Evolutionary conservation across 2,888 invertebrate genomes (phyloP), one percentile per base, ranked within the genome.

Genomic region (Seira ritae): DNA sequence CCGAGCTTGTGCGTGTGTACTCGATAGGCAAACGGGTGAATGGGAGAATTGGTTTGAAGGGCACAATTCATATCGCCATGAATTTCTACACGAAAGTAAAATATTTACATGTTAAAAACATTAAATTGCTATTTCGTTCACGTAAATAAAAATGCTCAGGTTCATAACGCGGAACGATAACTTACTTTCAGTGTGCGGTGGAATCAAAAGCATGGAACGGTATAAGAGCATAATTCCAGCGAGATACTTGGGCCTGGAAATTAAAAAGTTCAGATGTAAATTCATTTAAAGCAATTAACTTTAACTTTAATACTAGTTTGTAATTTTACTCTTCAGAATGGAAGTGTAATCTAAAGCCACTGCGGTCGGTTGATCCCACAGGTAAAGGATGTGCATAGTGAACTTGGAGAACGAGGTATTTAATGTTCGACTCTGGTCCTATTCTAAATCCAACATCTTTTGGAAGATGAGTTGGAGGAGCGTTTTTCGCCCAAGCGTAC

Each of bases 401-500:
- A 17, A 92, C 91, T 90, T 93, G 93, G 1, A 93, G 89, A 1
- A 93, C 92, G 20, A 93, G 89, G 89, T 92, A 92, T 65, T 91
- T 90, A 70, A 92, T 91, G 20, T 91, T 91, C 0, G 91, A 91
- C 20, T 91, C 90, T 3, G 91, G 91, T 6, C 93, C 93, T 4
- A 93, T 90, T 42, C 92, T 90, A 89, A 93, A 93, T 10, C 92
- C 93, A 19, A 93, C 93, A 87, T 91, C 91, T 90, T 89, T 46
- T 78, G 93, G 93, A 3, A 93, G 90, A 12, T 89, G 89, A 0
- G 93, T 91, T 24, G 92, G 90, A 0, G 92, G 92, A 0, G 93
- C 93, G 89, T 93, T 93, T 90, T 93, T 91, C 0, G 93, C 93
- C 93, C 93, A 93, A 1, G 93, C 93, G 89, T 92, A 93, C 69